Evolutionary conservation across 2,888 invertebrate genomes (phyloP).

Genomic region (Cecidostiba fungosa): DNA sequence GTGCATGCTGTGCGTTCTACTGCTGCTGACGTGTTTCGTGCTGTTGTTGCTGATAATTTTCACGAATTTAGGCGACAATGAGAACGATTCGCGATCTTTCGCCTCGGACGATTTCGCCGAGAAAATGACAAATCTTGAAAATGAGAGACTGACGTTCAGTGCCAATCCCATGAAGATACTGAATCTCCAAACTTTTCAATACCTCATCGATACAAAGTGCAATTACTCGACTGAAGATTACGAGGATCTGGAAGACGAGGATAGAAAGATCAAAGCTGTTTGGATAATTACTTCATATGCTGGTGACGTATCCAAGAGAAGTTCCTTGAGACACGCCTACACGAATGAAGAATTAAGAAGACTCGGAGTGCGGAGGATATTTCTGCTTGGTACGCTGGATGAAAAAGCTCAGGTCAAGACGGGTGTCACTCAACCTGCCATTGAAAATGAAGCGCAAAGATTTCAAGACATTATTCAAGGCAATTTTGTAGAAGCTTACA

Average conservation of each 20-base stretch:
- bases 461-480: constrained; percentile 89
- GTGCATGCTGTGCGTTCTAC: constrained; percentile 31
- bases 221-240: constrained; percentile 37
- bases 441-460: constrained; percentile 82
- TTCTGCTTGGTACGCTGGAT: constrained; percentile 85
- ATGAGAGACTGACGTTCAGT: constrained; percentile 11
- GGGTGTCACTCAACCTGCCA: constrained; percentile 82
- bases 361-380: constrained; percentile 85
- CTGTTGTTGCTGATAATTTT: constrained; percentile 44
- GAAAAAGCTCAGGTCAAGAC: constrained; percentile 77
- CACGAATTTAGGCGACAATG: background rate
- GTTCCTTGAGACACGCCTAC: constrained; percentile 87
- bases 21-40: constrained; percentile 31
- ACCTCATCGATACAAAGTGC: constrained; percentile 50
- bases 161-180: constrained; percentile 24
- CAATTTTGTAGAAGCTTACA: constrained; percentile 88
- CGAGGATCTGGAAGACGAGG: constrained; percentile 18
- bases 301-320: constrained; percentile 86
- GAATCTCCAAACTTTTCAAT: constrained; percentile 46
- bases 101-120: constrained; percentile 21
- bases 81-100: background rate
- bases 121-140: constrained; percentile 21
- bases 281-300: constrained; percentile 89
- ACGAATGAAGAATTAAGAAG: constrained; percentile 82
- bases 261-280: constrained; percentile 59